A percentile compares a stretch with the other conserved stretches of the same genome.
These are phyloP conservation scores for Sardina pilchardus DNA, from an alignment of 2,113 vertebrate genomes.

Conservation along the genomic window DNA sequence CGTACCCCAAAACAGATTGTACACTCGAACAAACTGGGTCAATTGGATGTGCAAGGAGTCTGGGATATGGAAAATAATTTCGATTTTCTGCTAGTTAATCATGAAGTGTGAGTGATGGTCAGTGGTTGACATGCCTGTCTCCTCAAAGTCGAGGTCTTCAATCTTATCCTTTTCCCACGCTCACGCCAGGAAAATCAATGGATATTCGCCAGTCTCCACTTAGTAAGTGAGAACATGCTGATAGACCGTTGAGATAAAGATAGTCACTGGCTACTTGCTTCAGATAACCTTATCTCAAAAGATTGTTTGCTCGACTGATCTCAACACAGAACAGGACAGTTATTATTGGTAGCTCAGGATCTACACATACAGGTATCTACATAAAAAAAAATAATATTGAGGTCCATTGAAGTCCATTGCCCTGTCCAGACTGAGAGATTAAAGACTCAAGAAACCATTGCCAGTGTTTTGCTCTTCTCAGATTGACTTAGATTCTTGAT, in stretches of 20 bases:
- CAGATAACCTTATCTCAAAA: background rate
- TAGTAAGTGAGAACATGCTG: background rate
- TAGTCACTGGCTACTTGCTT: background rate
- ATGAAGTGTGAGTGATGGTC: background rate
- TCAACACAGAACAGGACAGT: background rate
- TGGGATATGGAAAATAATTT: background rate
- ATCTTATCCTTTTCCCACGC: background rate
- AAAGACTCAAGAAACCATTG: too few species aligned
- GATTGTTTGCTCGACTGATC: background rate
- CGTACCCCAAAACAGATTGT: too few species aligned
- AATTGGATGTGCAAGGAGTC: background rate
- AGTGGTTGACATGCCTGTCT: background rate
- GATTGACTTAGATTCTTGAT: too few species aligned
- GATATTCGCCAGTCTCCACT: background rate
- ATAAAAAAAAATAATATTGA: too few species aligned
- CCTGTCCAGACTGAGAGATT: too few species aligned
- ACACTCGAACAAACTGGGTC: too few species aligned
- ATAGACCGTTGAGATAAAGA: background rate
- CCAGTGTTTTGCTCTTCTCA: too few species aligned
- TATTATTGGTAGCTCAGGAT: background rate
- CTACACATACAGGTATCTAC: too few species aligned
- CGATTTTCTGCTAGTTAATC: background rate
- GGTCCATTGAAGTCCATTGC: too few species aligned
- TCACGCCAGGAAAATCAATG: background rate
- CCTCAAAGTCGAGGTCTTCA: background rate